A percentile compares a stretch with the other conserved stretches of the same genome.
Conservation (phyloP, 2,113 vertebrate genomes). For the Polypterus bichir region DNA sequence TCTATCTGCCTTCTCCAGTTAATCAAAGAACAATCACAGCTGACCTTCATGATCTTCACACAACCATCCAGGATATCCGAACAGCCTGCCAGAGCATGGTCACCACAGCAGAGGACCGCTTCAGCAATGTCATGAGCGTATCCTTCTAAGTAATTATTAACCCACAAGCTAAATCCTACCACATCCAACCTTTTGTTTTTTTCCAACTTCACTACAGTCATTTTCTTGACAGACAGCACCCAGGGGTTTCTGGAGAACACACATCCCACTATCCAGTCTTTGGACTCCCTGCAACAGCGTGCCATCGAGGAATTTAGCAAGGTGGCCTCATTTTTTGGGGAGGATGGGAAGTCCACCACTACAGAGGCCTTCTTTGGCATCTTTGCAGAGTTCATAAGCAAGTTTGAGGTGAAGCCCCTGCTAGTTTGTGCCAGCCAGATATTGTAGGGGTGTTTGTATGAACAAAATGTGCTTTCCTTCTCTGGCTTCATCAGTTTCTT, state of each 20-base stretch:
- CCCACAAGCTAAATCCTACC: no score
- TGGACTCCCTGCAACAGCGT: conserved; percentile 76
- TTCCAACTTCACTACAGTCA: background rate
- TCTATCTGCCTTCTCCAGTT: conserved; percentile 44
- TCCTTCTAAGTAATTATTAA: conserved; percentile 29
- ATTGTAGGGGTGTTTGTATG: background rate
- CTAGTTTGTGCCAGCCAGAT: background rate
- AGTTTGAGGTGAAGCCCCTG: conserved; percentile 73
- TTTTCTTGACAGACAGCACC: conserved; percentile 42
- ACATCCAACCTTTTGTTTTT: background rate
- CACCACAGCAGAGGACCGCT: conserved; percentile 72
- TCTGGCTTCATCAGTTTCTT: background rate
- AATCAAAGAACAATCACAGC: conserved; percentile 77
- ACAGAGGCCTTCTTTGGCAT: conserved; percentile 92
- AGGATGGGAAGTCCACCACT: conserved; percentile 77
- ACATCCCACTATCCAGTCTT: conserved; percentile 68
- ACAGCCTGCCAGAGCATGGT: conserved; percentile 71
- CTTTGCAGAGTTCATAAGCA: conserved; percentile 86
- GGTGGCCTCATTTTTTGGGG: conserved; percentile 81
- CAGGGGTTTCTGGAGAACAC: conserved; percentile 88
- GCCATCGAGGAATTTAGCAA: conserved; percentile 83
- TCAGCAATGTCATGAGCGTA: conserved; percentile 82
- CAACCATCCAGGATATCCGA: conserved; percentile 80
- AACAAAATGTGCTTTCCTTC: background rate
- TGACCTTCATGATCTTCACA: conserved; percentile 80